Evolutionary conservation across 2,797 vertebrate genomes (phyloP), one percentile per base, ranked within the genome.

Genomic region (Austrolebias charrua): DNA sequence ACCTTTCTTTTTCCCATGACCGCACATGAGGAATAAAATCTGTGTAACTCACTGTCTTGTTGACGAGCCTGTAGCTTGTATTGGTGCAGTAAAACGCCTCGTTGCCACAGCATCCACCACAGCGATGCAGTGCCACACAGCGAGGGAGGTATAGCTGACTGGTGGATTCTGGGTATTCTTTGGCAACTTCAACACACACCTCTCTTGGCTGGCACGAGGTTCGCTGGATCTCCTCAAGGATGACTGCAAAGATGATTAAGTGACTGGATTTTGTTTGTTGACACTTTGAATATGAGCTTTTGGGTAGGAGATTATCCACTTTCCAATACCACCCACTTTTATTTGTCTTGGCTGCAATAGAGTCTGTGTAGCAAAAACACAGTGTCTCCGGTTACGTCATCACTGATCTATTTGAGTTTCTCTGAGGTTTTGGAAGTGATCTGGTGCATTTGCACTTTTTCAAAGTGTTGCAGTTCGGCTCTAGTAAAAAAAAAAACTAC

Each of bases 41-140:
- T 1, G 18, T 14, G 4, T 5, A 6, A 59, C 87, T 86, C 55
- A 92, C 91, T 3, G 91, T 92, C 76, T 92, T 92, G 80, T 91
- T 92, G 55, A 91, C 77, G 0, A 89, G 69, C 2, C 80, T 12
- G 73, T 92, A 79, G 19, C 88, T 91, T 0, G 86, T 92, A 20
- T 93, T 93, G 19, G 84, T 75, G 80, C 92, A 93, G 81, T 91
- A 89, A 12, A 55, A 72, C 4, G 88, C 86, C 81, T 92, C 92
- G n/a, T 73, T 89, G 60, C 61, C 68, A 79, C 92, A 93, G 86
- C 92, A 93, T 20, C 92, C 92, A 0, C 92, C 90, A 9, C 92
- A 93, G 4, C 92, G 90, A 50, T 92, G 90, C 79, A 93, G 79
- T 13, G 89, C 84, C 76, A 93, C 90, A 1, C 92, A 93, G 53